Conservation (phyloP, 1,140 invertebrate species). For the Charaxes varanes region DNA sequence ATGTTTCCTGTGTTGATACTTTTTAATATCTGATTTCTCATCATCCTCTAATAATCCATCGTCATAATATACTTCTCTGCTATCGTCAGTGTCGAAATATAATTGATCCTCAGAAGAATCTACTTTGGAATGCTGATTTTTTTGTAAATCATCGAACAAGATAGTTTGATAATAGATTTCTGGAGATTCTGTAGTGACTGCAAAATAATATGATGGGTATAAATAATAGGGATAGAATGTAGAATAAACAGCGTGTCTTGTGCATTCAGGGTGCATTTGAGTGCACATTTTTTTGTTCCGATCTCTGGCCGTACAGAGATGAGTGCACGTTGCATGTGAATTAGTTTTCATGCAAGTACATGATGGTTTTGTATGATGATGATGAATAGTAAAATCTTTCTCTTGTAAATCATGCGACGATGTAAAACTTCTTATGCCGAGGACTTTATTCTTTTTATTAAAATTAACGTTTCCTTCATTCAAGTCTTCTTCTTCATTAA, state of each 20-base stretch:
- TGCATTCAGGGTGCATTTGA: conserved; percentile 16
- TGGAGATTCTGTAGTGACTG: conserved; percentile 13
- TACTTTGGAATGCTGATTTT: conserved; percentile 17
- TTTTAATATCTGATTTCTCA: conserved; percentile 8
- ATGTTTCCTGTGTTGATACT: conserved; percentile 6
- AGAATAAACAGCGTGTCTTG: conserved; percentile 14
- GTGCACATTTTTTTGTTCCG: conserved; percentile 12
- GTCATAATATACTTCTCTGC: conserved; percentile 3
- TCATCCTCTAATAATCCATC: conserved; percentile 8
- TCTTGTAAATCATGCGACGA: conserved; percentile 7
- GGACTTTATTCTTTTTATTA: conserved; percentile 26
- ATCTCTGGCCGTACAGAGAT: conserved; percentile 11
- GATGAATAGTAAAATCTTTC: neutral
- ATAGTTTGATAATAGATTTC: conserved; percentile 22
- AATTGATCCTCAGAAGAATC: conserved; percentile 14
- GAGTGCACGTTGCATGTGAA: conserved; percentile 19
- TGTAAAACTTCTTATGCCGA: conserved; percentile 38
- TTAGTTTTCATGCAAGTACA: conserved; percentile 34
- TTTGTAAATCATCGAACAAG: conserved; percentile 18
- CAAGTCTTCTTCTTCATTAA: neutral
- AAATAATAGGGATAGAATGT: conserved; percentile 22
- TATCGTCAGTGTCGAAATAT: conserved; percentile 14
- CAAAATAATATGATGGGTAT: conserved; percentile 21
- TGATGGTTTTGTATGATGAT: conserved; percentile 8
- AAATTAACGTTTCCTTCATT: too few relatives aligned